A percentile compares a stretch with the other conserved stretches of the same genome.
These are phyloP conservation scores for Odontamblyopus rebecca DNA, from an alignment of 2,797 vertebrate genomes.

Conservation along the genomic window DNA sequence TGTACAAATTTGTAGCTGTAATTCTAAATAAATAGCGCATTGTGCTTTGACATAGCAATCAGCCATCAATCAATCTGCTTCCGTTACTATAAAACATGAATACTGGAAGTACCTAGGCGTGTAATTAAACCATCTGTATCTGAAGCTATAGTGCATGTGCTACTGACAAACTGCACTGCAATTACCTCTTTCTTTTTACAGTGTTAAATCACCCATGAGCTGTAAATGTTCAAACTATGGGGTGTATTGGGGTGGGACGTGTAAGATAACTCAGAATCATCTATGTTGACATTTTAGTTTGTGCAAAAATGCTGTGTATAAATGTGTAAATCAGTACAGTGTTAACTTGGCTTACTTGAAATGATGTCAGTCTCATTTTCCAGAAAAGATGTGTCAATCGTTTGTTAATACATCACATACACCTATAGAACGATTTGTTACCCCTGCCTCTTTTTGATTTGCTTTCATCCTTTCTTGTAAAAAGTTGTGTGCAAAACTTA, in stretches of 20 bases:
- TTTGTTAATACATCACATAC: conserved; percentile 56
- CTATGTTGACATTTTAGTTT: conserved; percentile 73
- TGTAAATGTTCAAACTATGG: conserved; percentile 59
- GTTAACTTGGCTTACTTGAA: conserved; percentile 66
- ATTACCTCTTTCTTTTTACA: conserved; percentile 22
- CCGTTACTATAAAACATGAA: neutral
- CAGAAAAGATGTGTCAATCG: conserved; percentile 57
- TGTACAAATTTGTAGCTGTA: neutral
- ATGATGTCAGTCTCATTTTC: conserved; percentile 56
- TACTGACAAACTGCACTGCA: conserved; percentile 30
- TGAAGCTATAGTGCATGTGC: conserved; percentile 35
- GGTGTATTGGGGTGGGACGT: conserved; percentile 34
- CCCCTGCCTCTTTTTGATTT: conserved; percentile 40
- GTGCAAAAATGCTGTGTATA: conserved; percentile 76
- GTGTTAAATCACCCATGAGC: conserved; percentile 34
- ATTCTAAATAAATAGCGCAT: neutral
- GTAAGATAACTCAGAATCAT: conserved; percentile 55
- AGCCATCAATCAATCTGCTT: neutral
- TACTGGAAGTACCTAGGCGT: neutral
- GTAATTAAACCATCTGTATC: conserved; percentile 24
- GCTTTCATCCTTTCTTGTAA: conserved; percentile 58
- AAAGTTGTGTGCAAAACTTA: conserved; percentile 61
- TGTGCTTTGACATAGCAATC: conserved; percentile 2
- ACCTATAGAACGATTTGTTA: conserved; percentile 54
- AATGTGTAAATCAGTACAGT: conserved; percentile 61